Evolutionary conservation across 2,113 vertebrate species (phyloP).

Genomic region (Chitala chitala): DNA sequence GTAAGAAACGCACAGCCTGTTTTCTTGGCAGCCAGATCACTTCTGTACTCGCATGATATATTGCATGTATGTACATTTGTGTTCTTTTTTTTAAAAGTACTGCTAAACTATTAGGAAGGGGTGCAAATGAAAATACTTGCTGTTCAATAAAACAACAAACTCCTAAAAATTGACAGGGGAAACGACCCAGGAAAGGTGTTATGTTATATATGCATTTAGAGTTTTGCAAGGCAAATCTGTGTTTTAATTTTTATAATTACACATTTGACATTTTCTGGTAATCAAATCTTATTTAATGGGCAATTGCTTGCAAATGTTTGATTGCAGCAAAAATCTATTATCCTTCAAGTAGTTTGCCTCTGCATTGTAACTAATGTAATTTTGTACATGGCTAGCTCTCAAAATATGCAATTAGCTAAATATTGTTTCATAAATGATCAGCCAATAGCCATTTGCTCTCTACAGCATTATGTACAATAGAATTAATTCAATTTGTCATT

Average conservation of each 20-base stretch:
- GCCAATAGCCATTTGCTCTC: not conserved
- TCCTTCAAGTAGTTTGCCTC: conserved; percentile 4
- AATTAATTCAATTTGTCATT: not conserved
- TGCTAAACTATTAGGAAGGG: too few species aligned
- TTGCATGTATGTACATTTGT: too few species aligned
- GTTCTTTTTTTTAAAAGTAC: too few species aligned
- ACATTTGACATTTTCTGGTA: conserved; percentile 30
- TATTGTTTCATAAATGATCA: conserved; percentile 1
- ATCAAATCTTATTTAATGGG: conserved; percentile 39
- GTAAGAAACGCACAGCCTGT: too few species aligned
- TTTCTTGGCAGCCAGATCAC: too few species aligned
- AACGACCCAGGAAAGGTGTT: not conserved
- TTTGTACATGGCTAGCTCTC: not conserved
- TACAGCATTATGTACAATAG: not conserved
- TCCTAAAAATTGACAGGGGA: not conserved
- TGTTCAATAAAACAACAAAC: too few species aligned
- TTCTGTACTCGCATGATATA: too few species aligned
- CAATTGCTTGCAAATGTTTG: conserved; percentile 34
- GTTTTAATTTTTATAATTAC: conserved; percentile 39
- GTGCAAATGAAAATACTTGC: too few species aligned
- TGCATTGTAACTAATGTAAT: not conserved
- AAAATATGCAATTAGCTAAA: conserved; percentile 1
- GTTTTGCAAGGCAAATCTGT: conserved; percentile 24
- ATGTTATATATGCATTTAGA: conserved; percentile 24
- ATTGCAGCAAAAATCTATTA: conserved; percentile 22